Conservation (phyloP, 1,140 invertebrate genomes). For the Argopecten irradians region DNA sequence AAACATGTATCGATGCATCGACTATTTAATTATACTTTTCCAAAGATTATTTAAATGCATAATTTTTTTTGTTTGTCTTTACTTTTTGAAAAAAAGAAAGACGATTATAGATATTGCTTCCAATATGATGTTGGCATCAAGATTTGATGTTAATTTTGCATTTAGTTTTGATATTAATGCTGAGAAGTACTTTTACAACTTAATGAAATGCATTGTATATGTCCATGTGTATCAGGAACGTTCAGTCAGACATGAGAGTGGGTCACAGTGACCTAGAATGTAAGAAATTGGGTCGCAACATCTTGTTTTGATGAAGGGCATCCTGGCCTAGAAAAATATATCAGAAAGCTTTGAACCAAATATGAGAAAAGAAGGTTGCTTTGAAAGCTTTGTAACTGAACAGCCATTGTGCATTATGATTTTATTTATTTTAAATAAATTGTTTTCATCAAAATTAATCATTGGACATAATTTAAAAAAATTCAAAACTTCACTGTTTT, state of each 20-base stretch:
- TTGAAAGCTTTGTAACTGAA: no score
- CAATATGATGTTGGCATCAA: constrained; percentile 30
- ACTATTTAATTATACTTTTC: constrained; percentile 4
- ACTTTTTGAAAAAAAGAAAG: constrained; percentile 30
- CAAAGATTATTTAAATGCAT: constrained; percentile 11
- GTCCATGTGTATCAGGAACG: background rate
- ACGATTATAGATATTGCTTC: constrained; percentile 15
- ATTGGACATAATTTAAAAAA: no score
- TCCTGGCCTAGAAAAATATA: background rate
- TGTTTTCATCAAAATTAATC: no score
- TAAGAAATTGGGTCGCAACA: background rate
- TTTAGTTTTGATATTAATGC: background rate
- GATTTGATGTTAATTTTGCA: constrained; percentile 25
- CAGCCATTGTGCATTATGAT: no score
- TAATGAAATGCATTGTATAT: constrained; percentile 26
- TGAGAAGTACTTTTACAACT: background rate
- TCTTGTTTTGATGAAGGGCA: background rate
- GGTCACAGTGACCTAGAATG: background rate
- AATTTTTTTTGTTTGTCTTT: background rate
- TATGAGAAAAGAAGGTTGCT: no score
- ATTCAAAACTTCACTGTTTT: background rate
- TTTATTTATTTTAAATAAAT: no score
- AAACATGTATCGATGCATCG: constrained; percentile 10
- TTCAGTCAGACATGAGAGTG: background rate
- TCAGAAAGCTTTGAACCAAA: background rate